Evolutionary conservation across 2,888 invertebrate genomes (phyloP), one percentile per base, ranked within the genome.

Genomic region (Argynnis bischoffii): DNA sequence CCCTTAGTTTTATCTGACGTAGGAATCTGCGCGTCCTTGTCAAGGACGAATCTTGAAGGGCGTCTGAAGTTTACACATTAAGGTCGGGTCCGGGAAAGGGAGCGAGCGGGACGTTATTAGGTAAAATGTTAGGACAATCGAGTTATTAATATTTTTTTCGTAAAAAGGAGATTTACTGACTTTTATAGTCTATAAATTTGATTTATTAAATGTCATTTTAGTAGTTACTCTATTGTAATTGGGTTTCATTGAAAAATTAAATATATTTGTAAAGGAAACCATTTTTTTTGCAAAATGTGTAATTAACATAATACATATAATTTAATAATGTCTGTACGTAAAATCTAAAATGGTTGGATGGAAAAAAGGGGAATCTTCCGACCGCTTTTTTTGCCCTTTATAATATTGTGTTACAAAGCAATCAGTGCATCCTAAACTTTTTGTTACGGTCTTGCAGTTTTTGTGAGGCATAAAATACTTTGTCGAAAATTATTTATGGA

Each of bases 41-140:
- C 50, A 61, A 66, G 66, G 66, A 41, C 66, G 48, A 48, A 55
- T 41, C 31, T 21, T 61, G 48, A 60, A 66, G 66, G 66, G 48
- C 66, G 66, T 66, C 60, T 66, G 21, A 60, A 48, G 47, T 53
- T 46, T 41, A 57, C 64, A 16, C 8, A 14, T 66, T 66, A 21
- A 26, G 55, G n/a, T 47, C 13, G 13, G 47, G 14, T 63, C 21
- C 6, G 47, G 50, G 15, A 46, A 48, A 18, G 21, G 48, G n/a
- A 35, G 21, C 51, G 41, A 41, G 11, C 21, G 57, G 48, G 26
- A 26, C 13, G 4, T 3, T 48, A 26, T 46, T 31, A 26, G 2
- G 3, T 35, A 55, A 3, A 15, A 26, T 13, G 8, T n/a, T 31
- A n/a, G 48, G 14, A 41, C 11, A 41, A 2, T 41, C 35, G 11